These are phyloP conservation scores for Drosophila bocqueti DNA, from an alignment of 1,140 invertebrate genomes.

Conservation along the genomic window DNA sequence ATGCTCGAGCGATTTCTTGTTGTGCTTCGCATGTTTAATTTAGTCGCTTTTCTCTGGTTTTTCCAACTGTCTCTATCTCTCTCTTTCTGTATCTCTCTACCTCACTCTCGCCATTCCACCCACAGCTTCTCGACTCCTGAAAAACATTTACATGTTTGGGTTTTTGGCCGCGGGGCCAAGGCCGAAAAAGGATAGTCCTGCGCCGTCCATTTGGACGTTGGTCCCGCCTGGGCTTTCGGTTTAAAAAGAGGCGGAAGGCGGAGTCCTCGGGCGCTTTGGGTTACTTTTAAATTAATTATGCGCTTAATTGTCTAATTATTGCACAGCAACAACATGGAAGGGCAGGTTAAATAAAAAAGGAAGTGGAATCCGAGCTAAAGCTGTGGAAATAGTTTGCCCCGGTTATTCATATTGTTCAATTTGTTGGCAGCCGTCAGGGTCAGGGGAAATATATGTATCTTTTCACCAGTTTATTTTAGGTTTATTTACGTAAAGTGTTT, in stretches of 20 bases:
- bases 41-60: slow-evolving; percentile 10
- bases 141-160: slow-evolving; percentile 46
- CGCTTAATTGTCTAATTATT: slow-evolving; percentile 78
- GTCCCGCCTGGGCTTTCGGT: slow-evolving; percentile 15
- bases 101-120: not conserved
- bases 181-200: slow-evolving; percentile 44
- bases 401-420: slow-evolving; percentile 9
- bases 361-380: not conserved
- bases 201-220: slow-evolving; percentile 5
- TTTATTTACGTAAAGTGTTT: not conserved
- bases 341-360: not conserved
- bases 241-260: not conserved
- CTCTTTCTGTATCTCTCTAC: not conserved
- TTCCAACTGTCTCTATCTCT: not conserved
- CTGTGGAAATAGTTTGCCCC: slow-evolving; percentile 25
- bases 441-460: too few species aligned
- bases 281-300: slow-evolving; percentile 77
- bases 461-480: too few species aligned
- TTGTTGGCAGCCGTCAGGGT: not conserved
- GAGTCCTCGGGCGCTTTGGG: slow-evolving; percentile 14
- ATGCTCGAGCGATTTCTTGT: slow-evolving; percentile 61
- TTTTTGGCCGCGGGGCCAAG: slow-evolving; percentile 29
- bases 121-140: slow-evolving; percentile 29
- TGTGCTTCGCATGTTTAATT: slow-evolving; percentile 76
- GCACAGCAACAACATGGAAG: slow-evolving; percentile 22